Percentiles rank a stretch among this genome's conserved stretches.
These are phyloP conservation scores for Lordiphosa mommai DNA, from an alignment of 1,140 invertebrate genomes.

Conservation along the genomic window DNA sequence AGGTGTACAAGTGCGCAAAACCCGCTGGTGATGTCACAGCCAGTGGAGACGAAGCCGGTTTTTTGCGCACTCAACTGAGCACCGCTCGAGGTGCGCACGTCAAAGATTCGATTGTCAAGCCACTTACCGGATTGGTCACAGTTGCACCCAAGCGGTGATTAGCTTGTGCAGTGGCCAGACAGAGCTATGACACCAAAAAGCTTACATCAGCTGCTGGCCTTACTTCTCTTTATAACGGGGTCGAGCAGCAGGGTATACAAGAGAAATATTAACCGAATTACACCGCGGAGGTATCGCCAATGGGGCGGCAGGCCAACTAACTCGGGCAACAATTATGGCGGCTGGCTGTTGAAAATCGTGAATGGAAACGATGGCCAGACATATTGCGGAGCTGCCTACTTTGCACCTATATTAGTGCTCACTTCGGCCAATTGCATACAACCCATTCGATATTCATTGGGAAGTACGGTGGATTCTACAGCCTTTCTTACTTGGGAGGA, in stretches of 20 bases:
- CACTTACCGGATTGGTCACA: too few relatives aligned
- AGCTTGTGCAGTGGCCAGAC: background rate
- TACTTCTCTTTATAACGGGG: background rate
- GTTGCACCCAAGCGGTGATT: too few relatives aligned
- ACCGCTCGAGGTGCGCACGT: too few relatives aligned
- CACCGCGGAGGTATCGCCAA: background rate
- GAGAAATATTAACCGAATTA: background rate
- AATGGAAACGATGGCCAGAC: background rate
- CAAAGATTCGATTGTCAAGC: too few relatives aligned
- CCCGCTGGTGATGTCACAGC: constrained; percentile 48
- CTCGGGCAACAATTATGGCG: background rate
- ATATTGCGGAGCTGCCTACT: background rate
- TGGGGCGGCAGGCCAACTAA: constrained; percentile 1
- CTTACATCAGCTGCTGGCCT: background rate
- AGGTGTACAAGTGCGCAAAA: constrained; percentile 49
- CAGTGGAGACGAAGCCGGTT: constrained; percentile 5
- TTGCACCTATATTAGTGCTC: background rate
- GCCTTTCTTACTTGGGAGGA: constrained; percentile 7
- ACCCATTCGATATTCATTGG: constrained; percentile 9
- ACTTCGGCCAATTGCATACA: background rate
- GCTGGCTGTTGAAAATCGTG: background rate
- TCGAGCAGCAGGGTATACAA: background rate
- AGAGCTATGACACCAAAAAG: background rate
- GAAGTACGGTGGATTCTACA: constrained; percentile 11
- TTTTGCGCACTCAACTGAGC: constrained; percentile 1